phyloP scores from a whole-genome alignment of 2,888 invertebrate species.

The Junonia oenone region DNA sequence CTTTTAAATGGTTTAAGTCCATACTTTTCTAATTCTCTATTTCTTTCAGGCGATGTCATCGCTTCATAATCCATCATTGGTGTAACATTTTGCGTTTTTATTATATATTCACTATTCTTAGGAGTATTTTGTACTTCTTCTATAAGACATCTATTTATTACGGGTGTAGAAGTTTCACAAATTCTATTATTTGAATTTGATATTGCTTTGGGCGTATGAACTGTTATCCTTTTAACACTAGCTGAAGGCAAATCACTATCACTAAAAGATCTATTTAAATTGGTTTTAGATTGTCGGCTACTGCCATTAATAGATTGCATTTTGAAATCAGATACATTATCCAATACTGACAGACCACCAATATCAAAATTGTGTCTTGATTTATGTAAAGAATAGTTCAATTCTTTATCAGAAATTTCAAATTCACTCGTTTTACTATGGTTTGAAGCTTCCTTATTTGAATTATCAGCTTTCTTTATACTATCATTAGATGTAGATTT shows the following conservation, averaged over 20 bases:
- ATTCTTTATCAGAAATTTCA: conserved; percentile 79
- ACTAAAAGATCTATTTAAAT: conserved; percentile 25
- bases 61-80: conserved; percentile 79
- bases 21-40: conserved; percentile 80
- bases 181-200: background rate
- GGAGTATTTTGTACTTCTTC: conserved; percentile 48
- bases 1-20: conserved; percentile 84
- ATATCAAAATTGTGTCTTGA: conserved; percentile 45
- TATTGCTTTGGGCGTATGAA: conserved; percentile 5
- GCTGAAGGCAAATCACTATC: conserved; percentile 41
- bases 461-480: conserved; percentile 8
- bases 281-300: background rate
- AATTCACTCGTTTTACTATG: conserved; percentile 50
- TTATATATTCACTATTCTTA: conserved; percentile 57
- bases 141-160: conserved; percentile 15
- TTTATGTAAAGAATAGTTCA: conserved; percentile 80
- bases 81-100: conserved; percentile 78
- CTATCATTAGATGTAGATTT: background rate
- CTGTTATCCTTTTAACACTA: conserved; percentile 30
- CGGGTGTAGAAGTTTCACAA: conserved; percentile 30
- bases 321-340: conserved; percentile 34
- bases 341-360: conserved; percentile 44
- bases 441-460: conserved; percentile 19
- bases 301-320: background rate
- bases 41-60: conserved; percentile 79